Percentiles rank a stretch among this genome's conserved stretches.
Conservation (phyloP, 2,888 invertebrate genomes). For the Apamea crenata region DNA sequence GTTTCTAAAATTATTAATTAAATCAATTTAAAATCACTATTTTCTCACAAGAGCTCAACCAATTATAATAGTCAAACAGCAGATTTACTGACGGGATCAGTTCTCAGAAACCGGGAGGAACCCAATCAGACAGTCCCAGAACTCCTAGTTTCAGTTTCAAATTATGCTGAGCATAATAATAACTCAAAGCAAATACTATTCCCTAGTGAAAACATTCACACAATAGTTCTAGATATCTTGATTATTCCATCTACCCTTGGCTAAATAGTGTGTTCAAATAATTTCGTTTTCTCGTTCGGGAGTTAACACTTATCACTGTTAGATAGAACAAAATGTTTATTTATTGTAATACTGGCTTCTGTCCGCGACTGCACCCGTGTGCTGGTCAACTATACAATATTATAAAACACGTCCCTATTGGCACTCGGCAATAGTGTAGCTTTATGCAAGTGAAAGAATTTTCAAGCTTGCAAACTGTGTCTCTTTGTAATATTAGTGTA, state of each 20-base stretch:
- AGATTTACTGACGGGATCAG: background rate
- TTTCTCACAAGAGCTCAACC: background rate
- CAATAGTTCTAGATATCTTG: conserved; percentile 24
- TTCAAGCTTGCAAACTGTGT: background rate
- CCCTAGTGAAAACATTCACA: conserved; percentile 30
- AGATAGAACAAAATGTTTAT: background rate
- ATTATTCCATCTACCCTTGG: background rate
- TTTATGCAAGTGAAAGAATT: background rate
- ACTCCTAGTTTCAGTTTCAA: conserved; percentile 6
- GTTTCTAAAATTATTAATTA: background rate
- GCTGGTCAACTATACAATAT: background rate
- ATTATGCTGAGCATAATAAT: conserved; percentile 15
- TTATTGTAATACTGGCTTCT: background rate
- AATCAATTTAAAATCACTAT: background rate
- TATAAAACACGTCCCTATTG: background rate
- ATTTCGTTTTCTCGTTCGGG: background rate
- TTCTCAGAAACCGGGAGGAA: conserved; percentile 4
- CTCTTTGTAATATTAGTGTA: background rate
- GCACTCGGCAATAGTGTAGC: background rate
- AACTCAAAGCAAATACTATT: conserved; percentile 37
- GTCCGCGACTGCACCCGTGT: background rate
- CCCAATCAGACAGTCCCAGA: conserved; percentile 13
- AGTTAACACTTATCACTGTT: background rate
- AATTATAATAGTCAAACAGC: background rate
- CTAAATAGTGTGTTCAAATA: conserved; percentile 12